Base-by-base conservation (phyloP, 2,888 invertebrate species). In the Trilocha varians region DNA sequence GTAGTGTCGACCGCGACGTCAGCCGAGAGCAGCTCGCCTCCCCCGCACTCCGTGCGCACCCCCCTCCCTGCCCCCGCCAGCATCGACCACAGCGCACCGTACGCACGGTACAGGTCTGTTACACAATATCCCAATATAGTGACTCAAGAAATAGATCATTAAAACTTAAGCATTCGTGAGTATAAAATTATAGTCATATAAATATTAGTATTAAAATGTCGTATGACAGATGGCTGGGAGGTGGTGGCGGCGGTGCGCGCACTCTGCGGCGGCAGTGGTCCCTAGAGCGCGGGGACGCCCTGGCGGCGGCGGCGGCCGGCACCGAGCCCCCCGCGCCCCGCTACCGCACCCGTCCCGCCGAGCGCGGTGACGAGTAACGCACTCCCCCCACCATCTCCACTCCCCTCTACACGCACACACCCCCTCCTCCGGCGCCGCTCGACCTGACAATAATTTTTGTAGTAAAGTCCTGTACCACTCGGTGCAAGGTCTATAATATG, bases 51-150 rank as follows among this genome's bases (percentile, higher is more conserved):
- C 13, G 9, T 13, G 16, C 9, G 32, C 8, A 8, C 14, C 9
- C 17, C 8, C 8, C 14, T 32, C 8, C 38, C 16, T 14, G n/a
- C 44, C 43, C 5, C 37, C 40, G 69, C 57, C 39, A 87, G 88
- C 52, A 87, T 87, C 55, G 93, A 92, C 59, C 82, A 91, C 37
- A 91, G 92, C 65, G 90, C 90, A 0, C 91, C 92, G 2, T 93
- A 93, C 69, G 90, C 91, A 62, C 91, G 92, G 52, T 93, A 93
- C 73, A 89, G 91, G 67, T 92, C 25, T n/a, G 3, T 13, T 8
- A 16, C n/a, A n/a, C n/a, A n/a, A n/a, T n/a, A n/a, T n/a, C n/a
- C n/a, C n/a, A n/a, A n/a, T n/a, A n/a, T n/a, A n/a, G n/a, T n/a
- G n/a, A n/a, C n/a, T n/a, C n/a, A n/a, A n/a, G n/a, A n/a, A n/a